Percentiles rank a stretch among this genome's conserved stretches.
Conservation (phyloP, 2,797 vertebrate species). For the Aplochiton taeniatus region DNA sequence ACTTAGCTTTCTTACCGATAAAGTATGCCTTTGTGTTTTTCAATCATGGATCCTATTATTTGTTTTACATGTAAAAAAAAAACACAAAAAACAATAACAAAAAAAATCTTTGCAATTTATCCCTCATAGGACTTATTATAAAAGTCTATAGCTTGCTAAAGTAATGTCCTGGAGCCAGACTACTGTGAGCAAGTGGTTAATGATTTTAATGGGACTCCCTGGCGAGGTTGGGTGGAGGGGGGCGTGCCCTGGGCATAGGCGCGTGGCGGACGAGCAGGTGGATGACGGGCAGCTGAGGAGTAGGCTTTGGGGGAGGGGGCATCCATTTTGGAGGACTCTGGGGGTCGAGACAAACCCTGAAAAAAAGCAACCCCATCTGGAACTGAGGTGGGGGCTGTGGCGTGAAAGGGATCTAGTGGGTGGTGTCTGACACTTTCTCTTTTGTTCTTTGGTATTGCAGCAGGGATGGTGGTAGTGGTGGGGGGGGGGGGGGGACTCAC, state of each 20-base stretch:
- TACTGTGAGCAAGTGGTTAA: conserved; percentile 67
- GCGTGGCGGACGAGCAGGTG: conserved; percentile 82
- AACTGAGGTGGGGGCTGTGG: conserved; percentile 78
- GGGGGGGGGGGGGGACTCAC: conserved; percentile 46
- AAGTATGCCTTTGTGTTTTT: no score
- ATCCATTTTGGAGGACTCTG: conserved; percentile 81
- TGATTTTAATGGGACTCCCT: conserved; percentile 74
- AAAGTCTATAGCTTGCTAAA: conserved; percentile 50
- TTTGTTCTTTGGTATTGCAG: conserved; percentile 83
- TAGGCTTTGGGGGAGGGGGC: conserved; percentile 64
- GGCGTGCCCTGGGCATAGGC: conserved; percentile 70
- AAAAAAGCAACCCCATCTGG: conserved; percentile 81
- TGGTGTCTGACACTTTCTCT: conserved; percentile 84
- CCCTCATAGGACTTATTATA: conserved; percentile 34
- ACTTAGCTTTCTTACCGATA: no score
- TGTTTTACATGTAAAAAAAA: no score
- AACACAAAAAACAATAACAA: no score
- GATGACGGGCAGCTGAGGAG: conserved; percentile 82
- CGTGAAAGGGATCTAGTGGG: conserved; percentile 84
- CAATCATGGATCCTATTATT: no score
- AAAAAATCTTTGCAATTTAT: neutral
- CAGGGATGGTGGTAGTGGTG: conserved; percentile 61
- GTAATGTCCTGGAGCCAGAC: conserved; percentile 54
- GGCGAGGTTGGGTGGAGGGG: conserved; percentile 57
- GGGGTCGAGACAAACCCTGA: conserved; percentile 79